Evolutionary conservation across 2,888 invertebrate species (phyloP).

Genomic region (Lasioglossum marginatum): DNA sequence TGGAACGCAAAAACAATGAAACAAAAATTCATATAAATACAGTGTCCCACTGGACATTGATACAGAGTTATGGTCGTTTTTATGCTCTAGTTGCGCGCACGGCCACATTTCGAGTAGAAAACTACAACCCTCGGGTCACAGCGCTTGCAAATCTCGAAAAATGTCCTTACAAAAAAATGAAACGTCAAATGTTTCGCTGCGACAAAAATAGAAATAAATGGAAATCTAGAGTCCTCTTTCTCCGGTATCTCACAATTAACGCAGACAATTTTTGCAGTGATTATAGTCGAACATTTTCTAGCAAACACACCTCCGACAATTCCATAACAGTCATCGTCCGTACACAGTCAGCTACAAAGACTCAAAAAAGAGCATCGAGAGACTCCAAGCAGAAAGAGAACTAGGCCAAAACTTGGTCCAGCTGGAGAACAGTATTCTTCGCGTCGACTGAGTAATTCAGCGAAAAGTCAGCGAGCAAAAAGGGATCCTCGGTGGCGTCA

Average conservation of each 20-base stretch:
- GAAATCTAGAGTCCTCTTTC: background rate
- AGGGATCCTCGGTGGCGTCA: background rate
- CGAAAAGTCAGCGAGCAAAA: background rate
- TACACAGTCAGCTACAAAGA: background rate
- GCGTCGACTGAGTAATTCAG: background rate
- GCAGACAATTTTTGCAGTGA: background rate
- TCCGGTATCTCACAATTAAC: background rate
- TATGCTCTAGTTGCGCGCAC: background rate
- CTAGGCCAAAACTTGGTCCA: background rate
- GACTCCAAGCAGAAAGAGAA: background rate
- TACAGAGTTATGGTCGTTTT: background rate
- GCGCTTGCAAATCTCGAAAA: background rate
- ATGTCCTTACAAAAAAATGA: background rate
- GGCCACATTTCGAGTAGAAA: background rate
- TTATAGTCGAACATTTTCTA: background rate
- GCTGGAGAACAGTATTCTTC: background rate
- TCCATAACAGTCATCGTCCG: background rate
- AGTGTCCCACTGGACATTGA: background rate
- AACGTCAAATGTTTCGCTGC: background rate
- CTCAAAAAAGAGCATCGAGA: background rate
- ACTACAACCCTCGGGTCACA: background rate
- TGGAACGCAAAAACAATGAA: background rate
- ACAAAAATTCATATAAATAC: constrained; percentile 1
- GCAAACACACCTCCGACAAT: background rate
- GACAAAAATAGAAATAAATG: background rate